Evolutionary conservation across 2,797 vertebrate species (phyloP).

Genomic region (Heteromormyrus szaboi): DNA sequence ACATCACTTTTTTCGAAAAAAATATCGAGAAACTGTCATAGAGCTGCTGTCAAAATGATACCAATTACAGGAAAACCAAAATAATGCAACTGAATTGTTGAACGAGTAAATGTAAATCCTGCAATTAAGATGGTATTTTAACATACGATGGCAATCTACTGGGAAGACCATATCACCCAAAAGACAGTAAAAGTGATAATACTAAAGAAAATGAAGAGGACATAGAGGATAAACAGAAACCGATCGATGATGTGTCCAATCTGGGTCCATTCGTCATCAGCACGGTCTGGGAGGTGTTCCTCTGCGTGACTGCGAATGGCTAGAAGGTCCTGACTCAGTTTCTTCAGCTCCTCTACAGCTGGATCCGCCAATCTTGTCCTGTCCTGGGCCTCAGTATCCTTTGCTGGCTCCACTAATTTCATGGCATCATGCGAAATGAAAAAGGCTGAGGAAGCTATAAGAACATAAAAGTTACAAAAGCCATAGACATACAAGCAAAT

Average conservation of each 20-base stretch:
- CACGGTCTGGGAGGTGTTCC: constrained; percentile 24
- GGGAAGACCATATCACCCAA: constrained; percentile 39
- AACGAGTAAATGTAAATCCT: background rate
- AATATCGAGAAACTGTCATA: background rate
- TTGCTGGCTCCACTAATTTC: background rate
- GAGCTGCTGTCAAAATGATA: background rate
- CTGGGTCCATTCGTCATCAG: constrained; percentile 52
- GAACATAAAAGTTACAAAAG: background rate
- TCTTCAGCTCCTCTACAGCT: constrained; percentile 47
- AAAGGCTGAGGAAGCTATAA: background rate
- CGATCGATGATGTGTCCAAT: constrained; percentile 55
- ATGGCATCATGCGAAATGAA: background rate
- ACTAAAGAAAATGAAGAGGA: constrained; percentile 53
- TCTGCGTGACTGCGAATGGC: constrained; percentile 41
- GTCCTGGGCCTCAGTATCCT: background rate
- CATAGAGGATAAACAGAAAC: constrained; percentile 52
- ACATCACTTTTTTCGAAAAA: background rate
- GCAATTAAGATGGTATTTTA: background rate
- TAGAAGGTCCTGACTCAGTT: constrained; percentile 41
- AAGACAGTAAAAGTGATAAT: constrained; percentile 52
- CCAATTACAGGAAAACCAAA: background rate
- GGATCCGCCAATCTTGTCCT: constrained; percentile 7
- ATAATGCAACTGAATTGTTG: background rate
- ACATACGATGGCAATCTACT: background rate
- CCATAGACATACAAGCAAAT: background rate